Evolutionary conservation across 2,113 vertebrate genomes (phyloP).

Genomic region (Symphodus melops): DNA sequence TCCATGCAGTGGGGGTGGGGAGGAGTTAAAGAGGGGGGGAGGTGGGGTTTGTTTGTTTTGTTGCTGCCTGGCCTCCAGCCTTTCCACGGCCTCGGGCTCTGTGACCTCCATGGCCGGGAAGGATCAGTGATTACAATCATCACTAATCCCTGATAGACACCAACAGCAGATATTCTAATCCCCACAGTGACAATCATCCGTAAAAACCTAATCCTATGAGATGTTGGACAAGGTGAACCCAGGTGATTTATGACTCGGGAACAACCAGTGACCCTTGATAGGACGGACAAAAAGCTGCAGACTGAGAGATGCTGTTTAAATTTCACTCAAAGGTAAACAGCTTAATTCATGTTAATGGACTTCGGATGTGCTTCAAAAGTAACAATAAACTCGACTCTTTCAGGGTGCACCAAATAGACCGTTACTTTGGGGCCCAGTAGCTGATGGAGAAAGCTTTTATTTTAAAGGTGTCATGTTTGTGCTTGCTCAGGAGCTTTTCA

Average conservation of each 20-base stretch:
- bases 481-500: slow-evolving; percentile 62
- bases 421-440: slow-evolving; percentile 9
- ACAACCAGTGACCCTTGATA: slow-evolving; percentile 56
- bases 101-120: slow-evolving; percentile 50
- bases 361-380: slow-evolving; percentile 59
- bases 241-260: slow-evolving; percentile 64
- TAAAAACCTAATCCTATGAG: slow-evolving; percentile 13
- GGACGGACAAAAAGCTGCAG: slow-evolving; percentile 49
- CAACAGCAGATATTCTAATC: slow-evolving; percentile 40
- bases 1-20: slow-evolving; percentile 54
- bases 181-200: slow-evolving; percentile 13
- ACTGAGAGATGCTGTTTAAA: slow-evolving; percentile 38
- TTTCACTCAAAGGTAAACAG: slow-evolving; percentile 59
- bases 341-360: slow-evolving; percentile 59
- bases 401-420: slow-evolving; percentile 28
- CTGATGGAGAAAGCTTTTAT: slow-evolving; percentile 25
- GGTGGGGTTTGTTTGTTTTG: slow-evolving; percentile 59
- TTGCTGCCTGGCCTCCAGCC: slow-evolving; percentile 8
- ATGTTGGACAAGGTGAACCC: slow-evolving; percentile 26
- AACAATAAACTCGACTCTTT: slow-evolving; percentile 45
- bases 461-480: slow-evolving; percentile 57
- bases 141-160: slow-evolving; percentile 44
- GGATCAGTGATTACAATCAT: slow-evolving; percentile 62
- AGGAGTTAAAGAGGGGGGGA: not conserved
- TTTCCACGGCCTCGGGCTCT: slow-evolving; percentile 33